These are phyloP conservation scores for Dreissena polymorpha DNA, from an alignment of 1,140 invertebrate species.

Conservation along the genomic window DNA sequence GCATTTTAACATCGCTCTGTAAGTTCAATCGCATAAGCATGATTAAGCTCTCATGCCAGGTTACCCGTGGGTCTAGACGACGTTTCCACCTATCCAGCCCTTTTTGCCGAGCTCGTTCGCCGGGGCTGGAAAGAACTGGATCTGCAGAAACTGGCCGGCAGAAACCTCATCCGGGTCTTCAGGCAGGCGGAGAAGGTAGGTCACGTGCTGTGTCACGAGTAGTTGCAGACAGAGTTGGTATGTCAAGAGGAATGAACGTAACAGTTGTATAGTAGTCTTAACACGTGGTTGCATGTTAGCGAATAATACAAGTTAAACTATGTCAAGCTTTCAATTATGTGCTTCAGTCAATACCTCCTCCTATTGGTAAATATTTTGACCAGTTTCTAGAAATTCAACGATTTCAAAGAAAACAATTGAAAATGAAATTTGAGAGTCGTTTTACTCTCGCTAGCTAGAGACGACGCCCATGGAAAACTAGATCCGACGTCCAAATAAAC, in stretches of 20 bases:
- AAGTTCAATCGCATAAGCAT: background rate
- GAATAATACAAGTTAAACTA: background rate
- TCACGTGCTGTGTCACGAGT: too few relatives aligned
- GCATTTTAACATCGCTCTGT: too few relatives aligned
- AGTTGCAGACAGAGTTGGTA: conserved; percentile 55
- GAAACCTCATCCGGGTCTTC: conserved; percentile 92
- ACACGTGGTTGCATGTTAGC: background rate
- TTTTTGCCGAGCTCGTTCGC: conserved; percentile 87
- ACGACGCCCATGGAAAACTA: too few relatives aligned
- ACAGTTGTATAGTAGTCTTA: background rate
- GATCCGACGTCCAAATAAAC: too few relatives aligned
- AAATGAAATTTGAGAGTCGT: too few relatives aligned
- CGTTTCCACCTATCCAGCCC: conserved; percentile 92
- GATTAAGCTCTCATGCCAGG: conserved; percentile 52
- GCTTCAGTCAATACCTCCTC: too few relatives aligned
- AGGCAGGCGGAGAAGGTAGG: conserved; percentile 88
- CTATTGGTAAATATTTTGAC: too few relatives aligned
- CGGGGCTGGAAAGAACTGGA: conserved; percentile 92
- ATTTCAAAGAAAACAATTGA: too few relatives aligned
- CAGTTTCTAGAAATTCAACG: too few relatives aligned
- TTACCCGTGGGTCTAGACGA: conserved; percentile 89
- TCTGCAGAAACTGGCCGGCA: conserved; percentile 91
- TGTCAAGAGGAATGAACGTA: background rate
- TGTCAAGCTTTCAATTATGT: too few relatives aligned
- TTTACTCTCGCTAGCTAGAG: too few relatives aligned